Conservation (phyloP, 2,888 invertebrate species). For the Polietes domitor region DNA sequence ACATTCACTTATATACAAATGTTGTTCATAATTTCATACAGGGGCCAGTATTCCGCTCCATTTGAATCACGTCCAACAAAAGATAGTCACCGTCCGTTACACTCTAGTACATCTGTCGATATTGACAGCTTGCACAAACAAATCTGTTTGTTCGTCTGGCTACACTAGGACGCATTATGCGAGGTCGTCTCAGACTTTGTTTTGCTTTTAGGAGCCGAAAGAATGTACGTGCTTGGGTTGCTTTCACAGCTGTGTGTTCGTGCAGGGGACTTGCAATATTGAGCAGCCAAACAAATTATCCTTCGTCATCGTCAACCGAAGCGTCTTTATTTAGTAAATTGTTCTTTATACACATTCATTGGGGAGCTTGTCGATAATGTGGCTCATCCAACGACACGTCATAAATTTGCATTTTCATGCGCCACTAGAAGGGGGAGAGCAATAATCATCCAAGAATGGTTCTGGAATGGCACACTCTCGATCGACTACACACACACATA, state of each 20-base stretch:
- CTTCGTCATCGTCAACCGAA: background rate
- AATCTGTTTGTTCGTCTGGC: background rate
- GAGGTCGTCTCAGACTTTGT: background rate
- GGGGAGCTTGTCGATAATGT: background rate
- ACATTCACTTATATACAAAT: too few species aligned
- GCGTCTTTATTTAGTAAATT: constrained; percentile 5
- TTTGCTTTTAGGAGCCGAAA: background rate
- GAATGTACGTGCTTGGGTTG: background rate
- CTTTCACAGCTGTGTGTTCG: background rate
- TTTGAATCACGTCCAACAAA: background rate
- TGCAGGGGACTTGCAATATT: background rate
- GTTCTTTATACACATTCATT: background rate
- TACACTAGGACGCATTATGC: background rate
- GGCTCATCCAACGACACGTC: background rate
- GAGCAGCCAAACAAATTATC: background rate
- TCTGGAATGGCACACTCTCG: background rate
- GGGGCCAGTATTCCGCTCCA: background rate
- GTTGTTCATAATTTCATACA: too few species aligned
- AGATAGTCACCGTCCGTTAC: background rate
- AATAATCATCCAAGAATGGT: background rate
- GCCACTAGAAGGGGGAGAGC: background rate
- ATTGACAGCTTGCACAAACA: background rate
- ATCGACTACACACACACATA: background rate
- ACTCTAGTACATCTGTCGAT: background rate
- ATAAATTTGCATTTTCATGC: constrained; percentile 6